Evolutionary conservation across 1,140 invertebrate species (phyloP).

Genomic region (Formica exsecta): DNA sequence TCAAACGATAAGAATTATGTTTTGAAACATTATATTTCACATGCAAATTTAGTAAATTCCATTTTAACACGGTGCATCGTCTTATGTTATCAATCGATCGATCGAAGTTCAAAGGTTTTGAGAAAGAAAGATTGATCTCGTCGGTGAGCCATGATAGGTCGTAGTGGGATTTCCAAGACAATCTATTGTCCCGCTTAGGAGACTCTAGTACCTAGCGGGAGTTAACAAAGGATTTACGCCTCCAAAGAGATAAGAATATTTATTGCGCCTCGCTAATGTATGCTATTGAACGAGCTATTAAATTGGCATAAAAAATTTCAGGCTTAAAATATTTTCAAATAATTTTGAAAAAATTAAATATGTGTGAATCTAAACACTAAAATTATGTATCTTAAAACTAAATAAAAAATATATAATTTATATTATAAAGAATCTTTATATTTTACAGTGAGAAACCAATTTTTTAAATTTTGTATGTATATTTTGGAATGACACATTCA

Average conservation of each 20-base stretch:
- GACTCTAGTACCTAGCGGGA: conserved; percentile 11
- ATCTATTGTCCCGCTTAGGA: conserved; percentile 39
- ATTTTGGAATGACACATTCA: not conserved
- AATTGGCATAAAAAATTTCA: not conserved
- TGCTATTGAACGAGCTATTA: conserved; percentile 16
- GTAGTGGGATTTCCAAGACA: conserved; percentile 46
- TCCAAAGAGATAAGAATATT: conserved; percentile 69
- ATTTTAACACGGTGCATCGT: conserved; percentile 10
- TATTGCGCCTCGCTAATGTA: conserved; percentile 54
- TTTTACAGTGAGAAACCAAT: not conserved
- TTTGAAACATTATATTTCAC: no score
- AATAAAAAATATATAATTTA: not conserved
- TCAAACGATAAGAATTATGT: no score
- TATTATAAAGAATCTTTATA: not conserved
- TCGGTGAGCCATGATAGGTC: conserved; percentile 32
- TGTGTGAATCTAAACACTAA: not conserved
- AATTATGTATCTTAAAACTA: no score
- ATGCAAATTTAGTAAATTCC: not conserved
- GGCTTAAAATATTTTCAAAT: not conserved
- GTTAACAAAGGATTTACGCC: conserved; percentile 58
- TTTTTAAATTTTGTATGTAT: not conserved
- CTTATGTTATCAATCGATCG: conserved; percentile 48
- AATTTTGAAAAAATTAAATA: not conserved
- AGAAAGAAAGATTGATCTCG: conserved; percentile 53
- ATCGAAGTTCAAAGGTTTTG: conserved; percentile 40